phyloP scores from a whole-genome alignment of 2,888 invertebrate genomes.

The Tachina lurida region DNA sequence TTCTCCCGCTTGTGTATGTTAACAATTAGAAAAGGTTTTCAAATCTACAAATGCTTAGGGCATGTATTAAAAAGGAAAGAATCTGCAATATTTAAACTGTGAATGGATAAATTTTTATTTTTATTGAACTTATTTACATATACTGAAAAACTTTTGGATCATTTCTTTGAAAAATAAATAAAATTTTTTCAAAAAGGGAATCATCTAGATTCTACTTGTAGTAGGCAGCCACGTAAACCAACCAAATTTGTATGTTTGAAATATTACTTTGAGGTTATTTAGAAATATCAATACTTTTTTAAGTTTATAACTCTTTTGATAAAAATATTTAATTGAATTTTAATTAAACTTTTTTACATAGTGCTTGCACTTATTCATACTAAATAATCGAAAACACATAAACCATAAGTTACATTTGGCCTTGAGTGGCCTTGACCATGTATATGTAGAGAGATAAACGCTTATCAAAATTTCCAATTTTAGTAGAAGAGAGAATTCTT shows the following conservation, averaged over 20 bases:
- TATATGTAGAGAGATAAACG: conserved; percentile 67
- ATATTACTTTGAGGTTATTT: not conserved
- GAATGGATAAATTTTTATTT: too few relatives aligned
- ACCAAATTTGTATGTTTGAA: conserved; percentile 14
- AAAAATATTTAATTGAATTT: not conserved
- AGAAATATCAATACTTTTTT: too few relatives aligned
- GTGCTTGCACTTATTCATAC: not conserved
- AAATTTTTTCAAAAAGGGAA: too few relatives aligned
- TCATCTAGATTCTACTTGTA: too few relatives aligned
- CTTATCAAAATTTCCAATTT: conserved; percentile 38
- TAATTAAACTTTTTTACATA: conserved; percentile 32
- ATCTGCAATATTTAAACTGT: too few relatives aligned
- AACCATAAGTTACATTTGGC: conserved; percentile 72
- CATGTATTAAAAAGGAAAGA: too few relatives aligned
- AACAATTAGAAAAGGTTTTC: too few relatives aligned
- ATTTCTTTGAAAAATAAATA: not conserved
- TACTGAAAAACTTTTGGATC: not conserved
- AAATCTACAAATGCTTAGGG: too few relatives aligned
- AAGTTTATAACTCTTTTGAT: not conserved
- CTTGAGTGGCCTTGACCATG: conserved; percentile 80
- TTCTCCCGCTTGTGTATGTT: too few relatives aligned
- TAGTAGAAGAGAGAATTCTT: conserved; percentile 46
- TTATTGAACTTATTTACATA: too few relatives aligned
- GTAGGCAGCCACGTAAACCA: too few relatives aligned
- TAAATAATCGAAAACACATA: not conserved